A percentile compares a stretch with the other conserved stretches of the same genome.
phyloP scores from a whole-genome alignment of 37 sponge, comb jelly and placozoan genomes.

The Cladorhizidae sp. region DNA sequence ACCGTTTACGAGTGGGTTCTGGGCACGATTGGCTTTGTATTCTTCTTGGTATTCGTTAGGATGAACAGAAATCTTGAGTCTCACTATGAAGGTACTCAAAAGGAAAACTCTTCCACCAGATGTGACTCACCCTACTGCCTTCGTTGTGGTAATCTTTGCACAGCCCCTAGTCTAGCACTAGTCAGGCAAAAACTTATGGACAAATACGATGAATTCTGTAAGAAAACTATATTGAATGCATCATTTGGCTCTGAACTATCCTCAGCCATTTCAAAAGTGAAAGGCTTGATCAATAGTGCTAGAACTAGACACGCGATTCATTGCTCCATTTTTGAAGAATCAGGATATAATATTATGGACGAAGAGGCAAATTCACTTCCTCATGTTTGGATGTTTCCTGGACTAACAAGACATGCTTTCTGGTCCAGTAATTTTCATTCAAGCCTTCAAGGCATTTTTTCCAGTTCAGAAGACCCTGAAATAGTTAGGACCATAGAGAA shows the following conservation, averaged over 20 bases:
- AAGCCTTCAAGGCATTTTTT: background rate
- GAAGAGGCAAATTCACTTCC: conserved; percentile 5
- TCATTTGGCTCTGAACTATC: background rate
- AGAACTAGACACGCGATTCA: conserved; percentile 5
- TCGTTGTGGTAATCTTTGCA: background rate
- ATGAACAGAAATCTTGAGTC: background rate
- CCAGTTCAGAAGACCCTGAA: background rate
- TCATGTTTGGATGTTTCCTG: conserved; percentile 54
- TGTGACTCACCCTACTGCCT: conserved; percentile 7
- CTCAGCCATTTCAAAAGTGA: background rate
- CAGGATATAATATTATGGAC: conserved; percentile 15
- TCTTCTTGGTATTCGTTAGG: background rate
- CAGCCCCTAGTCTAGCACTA: background rate
- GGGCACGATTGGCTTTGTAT: background rate
- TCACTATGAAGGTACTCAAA: background rate
- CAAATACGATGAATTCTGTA: background rate
- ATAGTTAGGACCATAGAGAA: background rate
- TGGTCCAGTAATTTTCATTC: conserved; percentile 13
- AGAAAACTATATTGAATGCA: background rate
- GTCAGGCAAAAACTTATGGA: background rate
- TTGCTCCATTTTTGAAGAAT: conserved; percentile 13
- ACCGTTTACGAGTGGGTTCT: background rate
- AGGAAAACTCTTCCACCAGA: background rate
- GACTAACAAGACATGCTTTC: conserved; percentile 7
- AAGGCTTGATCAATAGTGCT: background rate